Conservation (phyloP, 1,140 invertebrate species). For the Dendrolimus kikuchii region DNA sequence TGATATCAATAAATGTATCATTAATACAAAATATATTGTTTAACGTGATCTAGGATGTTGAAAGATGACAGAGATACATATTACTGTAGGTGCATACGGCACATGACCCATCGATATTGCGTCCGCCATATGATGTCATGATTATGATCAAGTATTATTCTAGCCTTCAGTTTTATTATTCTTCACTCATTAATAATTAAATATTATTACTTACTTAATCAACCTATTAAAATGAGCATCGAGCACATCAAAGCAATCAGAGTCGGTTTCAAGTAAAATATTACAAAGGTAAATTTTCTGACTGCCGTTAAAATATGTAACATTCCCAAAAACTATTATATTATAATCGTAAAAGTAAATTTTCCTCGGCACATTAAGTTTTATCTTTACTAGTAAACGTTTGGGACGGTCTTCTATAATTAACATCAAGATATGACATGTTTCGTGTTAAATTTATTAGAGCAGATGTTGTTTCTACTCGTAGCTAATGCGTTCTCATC, state of each 20-base stretch:
- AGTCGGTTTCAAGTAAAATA: constrained; percentile 2
- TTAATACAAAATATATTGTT: constrained; percentile 20
- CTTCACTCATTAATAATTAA: constrained; percentile 9
- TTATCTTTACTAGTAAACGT: constrained; percentile 39
- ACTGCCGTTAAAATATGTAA: constrained; percentile 6
- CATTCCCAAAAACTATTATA: constrained; percentile 11
- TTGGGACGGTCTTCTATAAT: constrained; percentile 38
- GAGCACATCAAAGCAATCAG: constrained; percentile 2
- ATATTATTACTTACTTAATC: constrained; percentile 10
- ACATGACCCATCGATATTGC: constrained; percentile 30
- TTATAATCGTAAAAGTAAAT: constrained; percentile 17
- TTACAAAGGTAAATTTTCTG: neutral
- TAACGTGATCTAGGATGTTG: constrained; percentile 15
- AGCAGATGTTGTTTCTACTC: constrained; percentile 25
- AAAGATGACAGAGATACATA: constrained; percentile 24
- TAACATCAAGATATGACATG: constrained; percentile 38
- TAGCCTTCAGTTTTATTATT: constrained; percentile 14
- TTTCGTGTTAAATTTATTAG: constrained; percentile 39
- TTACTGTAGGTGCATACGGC: constrained; percentile 25
- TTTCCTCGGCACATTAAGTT: constrained; percentile 41
- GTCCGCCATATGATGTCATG: constrained; percentile 36
- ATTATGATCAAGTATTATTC: constrained; percentile 9
- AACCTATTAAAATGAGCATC: constrained; percentile 1
- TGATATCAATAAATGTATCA: too few relatives aligned
- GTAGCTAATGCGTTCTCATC: constrained; percentile 34